Conservation (phyloP, 2,113 vertebrate genomes). For the Mionectes macconnelli region DNA sequence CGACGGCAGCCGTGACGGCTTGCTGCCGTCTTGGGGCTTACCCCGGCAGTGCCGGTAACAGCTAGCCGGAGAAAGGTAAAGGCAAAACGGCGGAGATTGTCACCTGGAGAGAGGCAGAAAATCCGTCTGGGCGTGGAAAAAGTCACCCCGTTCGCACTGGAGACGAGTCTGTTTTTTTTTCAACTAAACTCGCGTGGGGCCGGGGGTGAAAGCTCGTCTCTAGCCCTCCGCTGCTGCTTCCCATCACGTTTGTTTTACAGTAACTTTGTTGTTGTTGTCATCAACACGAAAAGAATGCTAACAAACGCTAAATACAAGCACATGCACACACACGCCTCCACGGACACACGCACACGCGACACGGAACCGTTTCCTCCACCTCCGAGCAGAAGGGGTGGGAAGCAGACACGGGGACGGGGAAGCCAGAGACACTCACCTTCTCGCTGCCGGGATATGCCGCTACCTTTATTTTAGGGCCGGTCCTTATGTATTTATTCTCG, state of each 20-base stretch:
- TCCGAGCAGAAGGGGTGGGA: background rate
- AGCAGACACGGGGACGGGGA: background rate
- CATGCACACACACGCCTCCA: background rate
- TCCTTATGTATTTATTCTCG: slow-evolving; percentile 41
- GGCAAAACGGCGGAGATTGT: background rate
- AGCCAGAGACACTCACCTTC: slow-evolving; percentile 47
- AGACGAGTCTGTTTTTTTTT: background rate
- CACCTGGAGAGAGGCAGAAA: background rate
- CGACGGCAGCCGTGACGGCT: background rate
- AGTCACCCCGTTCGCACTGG: background rate
- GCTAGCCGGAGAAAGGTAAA: background rate
- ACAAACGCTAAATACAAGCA: background rate
- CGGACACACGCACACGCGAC: background rate
- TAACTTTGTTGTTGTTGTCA: background rate
- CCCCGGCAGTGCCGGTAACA: background rate
- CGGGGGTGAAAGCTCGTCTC: background rate
- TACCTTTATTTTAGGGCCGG: background rate
- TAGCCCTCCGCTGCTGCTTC: background rate
- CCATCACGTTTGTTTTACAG: background rate
- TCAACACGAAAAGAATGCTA: background rate
- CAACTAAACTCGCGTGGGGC: background rate
- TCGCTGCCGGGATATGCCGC: background rate
- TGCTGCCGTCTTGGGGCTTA: background rate
- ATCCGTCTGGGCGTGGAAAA: background rate
- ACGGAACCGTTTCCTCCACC: background rate